A percentile compares a stretch with the other conserved stretches of the same genome.
Conservation (phyloP, 2,888 invertebrate genomes). For the Luffia ferchaultella region DNA sequence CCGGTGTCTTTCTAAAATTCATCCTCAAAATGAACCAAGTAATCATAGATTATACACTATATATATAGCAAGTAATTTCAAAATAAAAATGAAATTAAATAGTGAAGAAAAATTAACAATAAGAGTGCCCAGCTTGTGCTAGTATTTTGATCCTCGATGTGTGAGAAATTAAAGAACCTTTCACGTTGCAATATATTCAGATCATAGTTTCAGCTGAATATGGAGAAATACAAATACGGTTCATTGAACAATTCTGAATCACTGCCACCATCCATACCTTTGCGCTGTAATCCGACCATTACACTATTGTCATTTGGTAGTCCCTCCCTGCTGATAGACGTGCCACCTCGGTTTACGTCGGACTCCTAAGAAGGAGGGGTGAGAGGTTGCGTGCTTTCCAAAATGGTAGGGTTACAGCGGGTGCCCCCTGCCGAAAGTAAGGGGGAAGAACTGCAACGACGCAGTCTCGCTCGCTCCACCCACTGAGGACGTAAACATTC, state of each 20-base stretch:
- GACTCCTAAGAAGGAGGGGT: not conserved
- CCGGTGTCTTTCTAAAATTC: too few relatives aligned
- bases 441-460: slow-evolving; percentile 6
- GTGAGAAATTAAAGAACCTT: too few relatives aligned
- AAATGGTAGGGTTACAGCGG: not conserved
- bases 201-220: too few relatives aligned
- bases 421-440: slow-evolving; percentile 1
- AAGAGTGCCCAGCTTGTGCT: too few relatives aligned
- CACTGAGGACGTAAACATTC: not conserved
- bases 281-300: too few relatives aligned
- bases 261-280: not conserved
- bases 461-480: slow-evolving; percentile 6
- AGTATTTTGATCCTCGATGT: too few relatives aligned
- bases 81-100: not conserved
- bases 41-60: too few relatives aligned
- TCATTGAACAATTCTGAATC: not conserved
- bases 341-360: not conserved
- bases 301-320: not conserved
- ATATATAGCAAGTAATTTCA: too few relatives aligned
- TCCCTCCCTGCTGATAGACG: not conserved
- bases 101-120: not conserved
- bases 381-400: not conserved
- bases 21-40: too few relatives aligned
- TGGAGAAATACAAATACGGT: not conserved
- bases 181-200: too few relatives aligned